Percentiles rank a stretch among this genome's conserved stretches.
Evolutionary conservation across 2,888 invertebrate species (phyloP).

Genomic region (Callyntrura sp.): DNA sequence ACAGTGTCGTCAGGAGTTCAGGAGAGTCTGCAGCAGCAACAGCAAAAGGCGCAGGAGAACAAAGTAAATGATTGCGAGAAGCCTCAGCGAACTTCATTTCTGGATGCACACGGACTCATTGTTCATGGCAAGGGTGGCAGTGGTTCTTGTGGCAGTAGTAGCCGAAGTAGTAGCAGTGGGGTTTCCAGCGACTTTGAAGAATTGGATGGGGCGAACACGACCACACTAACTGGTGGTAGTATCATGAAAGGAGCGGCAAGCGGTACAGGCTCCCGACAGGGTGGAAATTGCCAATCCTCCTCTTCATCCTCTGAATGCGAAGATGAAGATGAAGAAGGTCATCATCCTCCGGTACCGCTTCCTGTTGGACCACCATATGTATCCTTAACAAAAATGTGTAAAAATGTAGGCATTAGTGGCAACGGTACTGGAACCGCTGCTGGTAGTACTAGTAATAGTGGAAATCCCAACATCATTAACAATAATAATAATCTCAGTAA

Average conservation of each 20-base stretch:
- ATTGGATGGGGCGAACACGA: constrained; percentile 63
- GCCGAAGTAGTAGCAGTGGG: constrained; percentile 76
- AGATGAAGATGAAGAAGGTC: constrained; percentile 73
- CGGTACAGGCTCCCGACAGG: constrained; percentile 49
- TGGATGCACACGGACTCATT: constrained; percentile 70
- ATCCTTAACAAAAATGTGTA: constrained; percentile 53
- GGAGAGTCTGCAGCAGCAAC: neutral
- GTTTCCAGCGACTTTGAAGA: constrained; percentile 78
- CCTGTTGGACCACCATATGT: constrained; percentile 83
- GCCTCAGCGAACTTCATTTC: constrained; percentile 28
- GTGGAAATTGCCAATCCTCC: constrained; percentile 63
- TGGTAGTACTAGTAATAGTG: neutral
- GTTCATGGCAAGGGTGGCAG: constrained; percentile 61
- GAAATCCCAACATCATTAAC: constrained; percentile 84
- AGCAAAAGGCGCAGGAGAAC: neutral
- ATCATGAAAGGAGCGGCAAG: constrained; percentile 60
- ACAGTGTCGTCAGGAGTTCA: neutral
- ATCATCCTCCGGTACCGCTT: constrained; percentile 84
- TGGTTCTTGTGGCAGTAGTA: constrained; percentile 74
- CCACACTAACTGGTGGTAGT: constrained; percentile 16
- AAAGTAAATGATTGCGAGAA: constrained; percentile 25
- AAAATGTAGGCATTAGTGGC: constrained; percentile 8
- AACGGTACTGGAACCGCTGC: constrained; percentile 15
- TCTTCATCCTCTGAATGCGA: constrained; percentile 73
- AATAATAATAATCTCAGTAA: constrained; percentile 69